Percentiles rank a stretch among this genome's conserved stretches.
Evolutionary conservation across 2,888 invertebrate genomes (phyloP).

Genomic region (Globia sparganii): DNA sequence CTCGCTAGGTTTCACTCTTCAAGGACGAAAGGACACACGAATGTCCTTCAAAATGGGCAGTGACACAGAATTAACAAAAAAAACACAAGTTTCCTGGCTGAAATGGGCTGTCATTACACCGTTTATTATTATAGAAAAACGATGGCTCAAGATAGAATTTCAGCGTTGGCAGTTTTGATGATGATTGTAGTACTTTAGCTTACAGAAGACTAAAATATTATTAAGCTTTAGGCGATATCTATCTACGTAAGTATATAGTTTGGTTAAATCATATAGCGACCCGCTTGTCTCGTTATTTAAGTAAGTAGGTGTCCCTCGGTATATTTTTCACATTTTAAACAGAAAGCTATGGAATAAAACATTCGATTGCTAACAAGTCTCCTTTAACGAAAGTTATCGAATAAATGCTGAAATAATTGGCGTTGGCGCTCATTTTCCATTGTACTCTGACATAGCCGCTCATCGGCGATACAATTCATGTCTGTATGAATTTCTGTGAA

Average conservation of each 20-base stretch:
- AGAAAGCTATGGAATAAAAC: slow-evolving; percentile 32
- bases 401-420: slow-evolving; percentile 58
- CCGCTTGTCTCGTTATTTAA: slow-evolving; percentile 9
- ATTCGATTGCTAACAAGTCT: slow-evolving; percentile 49
- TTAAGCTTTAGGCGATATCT: not conserved
- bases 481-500: slow-evolving; percentile 27
- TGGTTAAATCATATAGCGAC: slow-evolving; percentile 1
- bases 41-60: too few relatives aligned
- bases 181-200: not conserved
- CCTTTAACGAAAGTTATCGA: slow-evolving; percentile 51
- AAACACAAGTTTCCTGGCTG: too few relatives aligned
- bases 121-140: too few relatives aligned
- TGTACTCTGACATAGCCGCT: slow-evolving; percentile 32
- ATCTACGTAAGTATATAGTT: not conserved
- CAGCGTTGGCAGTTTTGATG: too few relatives aligned
- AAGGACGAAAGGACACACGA: too few relatives aligned
- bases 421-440: slow-evolving; percentile 40
- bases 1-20: too few relatives aligned
- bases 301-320: not conserved
- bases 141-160: too few relatives aligned
- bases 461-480: slow-evolving; percentile 35
- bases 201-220: not conserved
- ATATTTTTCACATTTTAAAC: slow-evolving; percentile 17
- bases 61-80: too few relatives aligned
- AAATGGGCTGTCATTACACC: too few relatives aligned